Evolutionary conservation across 2,113 vertebrate genomes (phyloP).

Genomic region (Microcebus murinus): DNA sequence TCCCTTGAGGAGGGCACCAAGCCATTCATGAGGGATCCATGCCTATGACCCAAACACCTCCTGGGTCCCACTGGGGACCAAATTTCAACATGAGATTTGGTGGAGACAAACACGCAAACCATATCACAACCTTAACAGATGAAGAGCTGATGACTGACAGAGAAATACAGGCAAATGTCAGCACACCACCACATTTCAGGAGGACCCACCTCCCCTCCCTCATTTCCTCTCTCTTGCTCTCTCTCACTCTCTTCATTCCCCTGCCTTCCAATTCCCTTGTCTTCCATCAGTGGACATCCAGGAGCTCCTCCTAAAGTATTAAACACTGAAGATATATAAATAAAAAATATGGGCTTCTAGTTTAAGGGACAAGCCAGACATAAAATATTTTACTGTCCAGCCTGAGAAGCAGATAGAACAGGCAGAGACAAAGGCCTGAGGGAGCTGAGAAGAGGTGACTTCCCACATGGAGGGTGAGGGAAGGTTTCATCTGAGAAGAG

Average conservation of each 20-base stretch:
- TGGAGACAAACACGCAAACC: no score
- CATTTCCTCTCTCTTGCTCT: no score
- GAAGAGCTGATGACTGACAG: not conserved
- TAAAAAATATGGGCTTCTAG: not conserved
- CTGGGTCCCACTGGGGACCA: no score
- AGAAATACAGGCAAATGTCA: not conserved
- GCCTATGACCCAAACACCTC: no score
- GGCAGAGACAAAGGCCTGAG: not conserved
- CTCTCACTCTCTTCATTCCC: not conserved
- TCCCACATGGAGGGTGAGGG: rapidly evolving
- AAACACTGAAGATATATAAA: not conserved
- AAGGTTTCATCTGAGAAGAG: not conserved
- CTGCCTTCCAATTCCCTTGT: no score
- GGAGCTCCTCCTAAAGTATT: not conserved
- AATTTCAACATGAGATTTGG: no score
- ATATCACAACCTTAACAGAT: not conserved
- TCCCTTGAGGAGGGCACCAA: no score
- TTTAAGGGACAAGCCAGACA: not conserved
- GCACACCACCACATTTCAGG: not conserved
- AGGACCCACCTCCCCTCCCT: not conserved
- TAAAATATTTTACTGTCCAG: not conserved
- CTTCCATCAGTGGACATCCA: not conserved
- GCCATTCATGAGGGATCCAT: no score
- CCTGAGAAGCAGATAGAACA: not conserved
- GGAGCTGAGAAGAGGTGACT: not conserved